Base-by-base conservation (phyloP, 2,797 vertebrate species). In the Scolopax rusticola region DNA sequence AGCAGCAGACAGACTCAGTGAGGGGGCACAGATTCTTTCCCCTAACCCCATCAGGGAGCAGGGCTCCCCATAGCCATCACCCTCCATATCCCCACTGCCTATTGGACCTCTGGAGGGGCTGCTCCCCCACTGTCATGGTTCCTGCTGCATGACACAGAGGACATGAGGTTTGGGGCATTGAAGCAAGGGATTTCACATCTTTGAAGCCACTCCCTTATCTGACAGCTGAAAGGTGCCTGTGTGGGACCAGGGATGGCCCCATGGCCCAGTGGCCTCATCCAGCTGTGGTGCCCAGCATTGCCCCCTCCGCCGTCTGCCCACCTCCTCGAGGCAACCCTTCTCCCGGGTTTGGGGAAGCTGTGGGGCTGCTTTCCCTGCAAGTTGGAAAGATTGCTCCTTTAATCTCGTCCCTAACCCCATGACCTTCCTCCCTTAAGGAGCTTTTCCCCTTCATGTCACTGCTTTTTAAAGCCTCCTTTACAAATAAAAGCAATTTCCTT, bases 321-420 rank as follows among this genome's bases (percentile, higher is more conserved):
- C 14, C 59, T 38, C 54, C 50, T 30, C 33, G 28, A 16, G 2
- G 36, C 69, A 70, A 73, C 84, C 47, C 87, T 68, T 50, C 78
- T 69, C 23, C 33, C 79, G 38, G 86, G 17, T 93, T 92, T 87
- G 51, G 76, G 83, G 64, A 89, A 54, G 82, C 54, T 93, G 87
- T 36, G 2, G 74, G 18, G 1, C 63, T 41, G 76, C 70, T 95
- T 68, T 70, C 87, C 74, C 70, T 93, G 59, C 2, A 38, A 89
- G 38, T 84, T 85, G 90, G 80, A 92, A 90, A 77, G 96, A 96
- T 79, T 88, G 1, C 50, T 93, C 89, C 96, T 92, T 45, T 97
- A 98, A 98, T 98, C 98, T 97, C 90, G 15, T 77, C 86, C 81
- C 93, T 98, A 92, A 98, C 98, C 98, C 97, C 20, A 40, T 98